Base-by-base conservation (phyloP, 2,888 invertebrate species). In the Stictocephala bisonia region DNA sequence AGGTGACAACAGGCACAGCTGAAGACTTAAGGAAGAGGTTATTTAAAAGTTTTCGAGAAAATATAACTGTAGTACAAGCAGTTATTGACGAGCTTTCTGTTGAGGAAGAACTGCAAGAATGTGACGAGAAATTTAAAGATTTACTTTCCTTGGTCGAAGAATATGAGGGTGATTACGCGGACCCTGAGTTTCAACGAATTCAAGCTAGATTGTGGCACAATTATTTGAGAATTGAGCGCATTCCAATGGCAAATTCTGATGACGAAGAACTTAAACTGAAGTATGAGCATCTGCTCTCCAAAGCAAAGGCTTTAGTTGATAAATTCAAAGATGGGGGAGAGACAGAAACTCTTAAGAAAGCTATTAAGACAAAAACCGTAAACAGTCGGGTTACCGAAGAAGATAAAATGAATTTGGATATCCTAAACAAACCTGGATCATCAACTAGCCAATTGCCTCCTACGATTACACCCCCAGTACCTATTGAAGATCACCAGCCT, bases 91-190 rank as follows among this genome's bases (percentile, higher is more conserved):
- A 31, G 29, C 29, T 58, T 4, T 6, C 24, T n/a, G 27, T 29
- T 6, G 35, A 27, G 3, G 29, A 27, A n/a, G 58, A 58, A 20
- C 20, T 58, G 26, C 9, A 58, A 3, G 20, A 3, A 4, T 58
- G 58, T 58, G 29, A 58, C 4, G 29, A 27, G 20, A 58, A 27
- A 29, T 58, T 58, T 11, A 9, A 13, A 15, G 58, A 58, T 27
- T 31, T 58, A 3, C 6, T 15, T 7, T 7, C 15, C 3, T 29
- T 58, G 6, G 58, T 58, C 15, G 13, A 13, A 4, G 58, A 58
- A 6, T 58, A 58, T 26, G 58, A 58, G 27, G 58, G 58, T 3
- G 27, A 58, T 58, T 7, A n/a, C 11, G 27, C 11, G 31, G 58
- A 58, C 18, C 2, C 13, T 27, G 58, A 58, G 24, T 58, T 27